Percentiles rank a stretch among this genome's conserved stretches.
Conservation (phyloP, 2,797 vertebrate species). For the Pseudochromis fuscus region DNA sequence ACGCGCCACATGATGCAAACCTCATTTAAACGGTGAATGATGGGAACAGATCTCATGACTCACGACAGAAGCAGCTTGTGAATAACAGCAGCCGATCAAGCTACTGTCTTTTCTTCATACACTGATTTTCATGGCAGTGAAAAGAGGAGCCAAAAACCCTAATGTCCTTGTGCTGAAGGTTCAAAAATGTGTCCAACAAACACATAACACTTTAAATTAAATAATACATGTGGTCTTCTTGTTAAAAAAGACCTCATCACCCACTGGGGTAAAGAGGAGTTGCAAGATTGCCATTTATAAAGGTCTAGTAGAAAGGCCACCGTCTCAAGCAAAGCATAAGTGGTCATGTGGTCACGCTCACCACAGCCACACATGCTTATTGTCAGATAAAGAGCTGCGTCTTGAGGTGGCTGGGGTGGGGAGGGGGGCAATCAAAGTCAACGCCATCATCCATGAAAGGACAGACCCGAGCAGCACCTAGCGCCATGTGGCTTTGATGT, state of each 20-base stretch:
- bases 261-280: not conserved
- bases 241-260: not conserved
- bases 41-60: not conserved
- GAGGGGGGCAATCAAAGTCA: slow-evolving; percentile 43
- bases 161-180: not conserved
- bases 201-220: not conserved
- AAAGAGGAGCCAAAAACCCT: slow-evolving; percentile 1
- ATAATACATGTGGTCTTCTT: not conserved
- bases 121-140: too few relatives aligned
- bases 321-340: not conserved
- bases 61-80: slow-evolving; percentile 40
- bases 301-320: slow-evolving; percentile 1
- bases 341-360: slow-evolving; percentile 14
- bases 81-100: slow-evolving; percentile 18
- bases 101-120: too few relatives aligned
- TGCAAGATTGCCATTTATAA: not conserved
- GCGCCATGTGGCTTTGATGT: slow-evolving; percentile 52
- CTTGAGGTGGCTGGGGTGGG: not conserved
- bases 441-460: slow-evolving; percentile 32
- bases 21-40: too few relatives aligned
- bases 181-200: slow-evolving; percentile 17
- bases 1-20: slow-evolving; percentile 9
- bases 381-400: slow-evolving; percentile 28
- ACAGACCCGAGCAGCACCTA: slow-evolving; percentile 36
- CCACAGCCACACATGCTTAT: slow-evolving; percentile 10